Conservation (phyloP, 2,797 vertebrate genomes). For the Semotilus atromaculatus region DNA sequence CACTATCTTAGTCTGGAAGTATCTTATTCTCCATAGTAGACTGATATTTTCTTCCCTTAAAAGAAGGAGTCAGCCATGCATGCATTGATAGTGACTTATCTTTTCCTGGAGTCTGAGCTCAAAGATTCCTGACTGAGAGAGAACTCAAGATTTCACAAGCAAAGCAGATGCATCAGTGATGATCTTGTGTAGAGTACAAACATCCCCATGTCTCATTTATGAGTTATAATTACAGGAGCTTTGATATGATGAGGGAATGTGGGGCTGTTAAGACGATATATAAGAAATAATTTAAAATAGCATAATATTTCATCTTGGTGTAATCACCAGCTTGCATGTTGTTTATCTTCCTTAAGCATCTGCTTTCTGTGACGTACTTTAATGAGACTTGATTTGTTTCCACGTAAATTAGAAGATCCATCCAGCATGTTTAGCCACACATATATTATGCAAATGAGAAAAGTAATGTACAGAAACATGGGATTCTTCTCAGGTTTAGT, state of each 20-base stretch:
- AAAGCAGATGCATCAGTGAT: slow-evolving; percentile 37
- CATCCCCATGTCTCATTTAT: slow-evolving; percentile 46
- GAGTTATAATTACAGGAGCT: slow-evolving; percentile 52
- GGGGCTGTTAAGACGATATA: slow-evolving; percentile 19
- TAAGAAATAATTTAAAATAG: slow-evolving; percentile 58
- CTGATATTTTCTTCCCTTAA: slow-evolving; percentile 27
- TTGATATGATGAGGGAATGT: slow-evolving; percentile 41
- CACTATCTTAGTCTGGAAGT: slow-evolving; percentile 25
- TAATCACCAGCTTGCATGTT: slow-evolving; percentile 60
- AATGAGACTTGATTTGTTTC: slow-evolving; percentile 58
- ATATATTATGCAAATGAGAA: slow-evolving; percentile 44
- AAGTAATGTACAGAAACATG: not conserved
- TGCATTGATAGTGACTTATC: slow-evolving; percentile 24
- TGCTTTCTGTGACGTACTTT: slow-evolving; percentile 57
- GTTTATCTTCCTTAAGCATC: slow-evolving; percentile 65
- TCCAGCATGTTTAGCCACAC: slow-evolving; percentile 17
- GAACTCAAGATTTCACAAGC: slow-evolving; percentile 35
- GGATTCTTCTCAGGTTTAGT: not conserved
- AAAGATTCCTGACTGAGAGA: slow-evolving; percentile 6
- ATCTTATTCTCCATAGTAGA: slow-evolving; percentile 26
- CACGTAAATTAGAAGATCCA: slow-evolving; percentile 52
- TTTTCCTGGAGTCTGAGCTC: slow-evolving; percentile 35
- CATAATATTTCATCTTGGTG: slow-evolving; percentile 60
- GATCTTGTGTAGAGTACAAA: slow-evolving; percentile 45
- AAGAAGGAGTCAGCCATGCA: slow-evolving; percentile 8